phyloP scores from a whole-genome alignment of 2,888 invertebrate genomes.

The Perizoma affinitatum region DNA sequence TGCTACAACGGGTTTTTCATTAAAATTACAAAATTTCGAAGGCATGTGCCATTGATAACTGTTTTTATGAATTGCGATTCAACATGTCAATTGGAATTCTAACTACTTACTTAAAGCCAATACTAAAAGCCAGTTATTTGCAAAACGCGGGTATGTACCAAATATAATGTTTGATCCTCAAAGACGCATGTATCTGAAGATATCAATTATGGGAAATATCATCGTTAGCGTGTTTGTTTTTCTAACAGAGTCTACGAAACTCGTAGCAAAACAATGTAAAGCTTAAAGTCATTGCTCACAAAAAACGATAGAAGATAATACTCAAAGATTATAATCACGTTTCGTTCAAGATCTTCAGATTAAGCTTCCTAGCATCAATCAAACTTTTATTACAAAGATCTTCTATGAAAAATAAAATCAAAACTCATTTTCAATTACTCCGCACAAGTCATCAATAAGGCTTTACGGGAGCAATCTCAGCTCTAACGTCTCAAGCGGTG shows the following conservation, averaged over 20 bases:
- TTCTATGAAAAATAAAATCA: slow-evolving; percentile 38
- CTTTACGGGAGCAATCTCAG: slow-evolving; percentile 59
- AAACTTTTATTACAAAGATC: slow-evolving; percentile 33
- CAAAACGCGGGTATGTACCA: neutral
- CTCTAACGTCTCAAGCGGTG: slow-evolving; percentile 49
- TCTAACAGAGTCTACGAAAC: neutral
- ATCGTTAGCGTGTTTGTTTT: too few species aligned
- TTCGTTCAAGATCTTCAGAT: slow-evolving; percentile 25
- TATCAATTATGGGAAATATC: too few species aligned
- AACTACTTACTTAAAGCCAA: too few species aligned
- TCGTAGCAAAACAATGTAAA: neutral
- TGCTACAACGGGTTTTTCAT: too few species aligned
- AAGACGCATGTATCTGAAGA: too few species aligned
- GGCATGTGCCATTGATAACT: too few species aligned
- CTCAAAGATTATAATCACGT: slow-evolving; percentile 26
- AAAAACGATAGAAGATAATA: slow-evolving; percentile 15
- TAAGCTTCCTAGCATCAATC: slow-evolving; percentile 33
- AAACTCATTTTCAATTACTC: slow-evolving; percentile 41
- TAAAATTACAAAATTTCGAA: too few species aligned
- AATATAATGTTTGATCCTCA: too few species aligned
- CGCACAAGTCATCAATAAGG: slow-evolving; percentile 59
- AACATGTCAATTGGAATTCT: too few species aligned
- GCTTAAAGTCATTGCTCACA: neutral
- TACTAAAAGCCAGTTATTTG: too few species aligned
- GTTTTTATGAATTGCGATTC: too few species aligned